A percentile compares a stretch with the other conserved stretches of the same genome.
Evolutionary conservation across 2,888 invertebrate species (phyloP).

Genomic region (Ophioninae sp.): DNA sequence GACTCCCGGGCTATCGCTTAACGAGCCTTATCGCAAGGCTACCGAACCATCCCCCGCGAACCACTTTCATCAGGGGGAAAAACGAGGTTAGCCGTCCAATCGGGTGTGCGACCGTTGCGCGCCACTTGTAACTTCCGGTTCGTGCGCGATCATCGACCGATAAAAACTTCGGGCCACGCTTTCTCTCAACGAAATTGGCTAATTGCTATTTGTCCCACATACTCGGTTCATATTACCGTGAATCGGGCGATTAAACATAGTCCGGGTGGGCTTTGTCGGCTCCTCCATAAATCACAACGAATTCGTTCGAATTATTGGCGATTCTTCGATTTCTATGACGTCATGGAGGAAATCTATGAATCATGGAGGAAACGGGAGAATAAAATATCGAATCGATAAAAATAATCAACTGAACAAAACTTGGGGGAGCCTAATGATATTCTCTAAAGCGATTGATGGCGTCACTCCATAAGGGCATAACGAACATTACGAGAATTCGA

Average conservation of each 20-base stretch:
- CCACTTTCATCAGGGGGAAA: not conserved
- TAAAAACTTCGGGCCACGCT: not conserved
- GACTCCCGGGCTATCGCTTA: not conserved
- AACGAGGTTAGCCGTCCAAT: not conserved
- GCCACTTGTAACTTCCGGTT: slow-evolving; percentile 1
- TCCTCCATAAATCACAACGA: not conserved
- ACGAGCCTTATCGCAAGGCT: not conserved
- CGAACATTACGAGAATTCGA: too few species aligned
- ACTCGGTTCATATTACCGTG: not conserved
- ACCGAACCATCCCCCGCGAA: not conserved
- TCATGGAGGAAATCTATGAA: not conserved
- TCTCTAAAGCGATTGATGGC: too few species aligned
- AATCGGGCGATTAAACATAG: not conserved
- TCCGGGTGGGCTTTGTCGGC: not conserved
- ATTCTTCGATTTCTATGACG: not conserved
- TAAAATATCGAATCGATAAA: not conserved
- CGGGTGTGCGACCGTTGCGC: not conserved
- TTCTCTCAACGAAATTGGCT: not conserved
- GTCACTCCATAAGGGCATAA: too few species aligned
- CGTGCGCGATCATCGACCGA: not conserved
- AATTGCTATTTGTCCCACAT: not conserved
- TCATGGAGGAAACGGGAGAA: not conserved
- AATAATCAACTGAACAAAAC: not conserved
- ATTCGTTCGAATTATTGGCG: not conserved
- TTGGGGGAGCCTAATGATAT: too few species aligned